phyloP scores from a whole-genome alignment of 1,140 invertebrate genomes.

The Orussus abietinus region DNA sequence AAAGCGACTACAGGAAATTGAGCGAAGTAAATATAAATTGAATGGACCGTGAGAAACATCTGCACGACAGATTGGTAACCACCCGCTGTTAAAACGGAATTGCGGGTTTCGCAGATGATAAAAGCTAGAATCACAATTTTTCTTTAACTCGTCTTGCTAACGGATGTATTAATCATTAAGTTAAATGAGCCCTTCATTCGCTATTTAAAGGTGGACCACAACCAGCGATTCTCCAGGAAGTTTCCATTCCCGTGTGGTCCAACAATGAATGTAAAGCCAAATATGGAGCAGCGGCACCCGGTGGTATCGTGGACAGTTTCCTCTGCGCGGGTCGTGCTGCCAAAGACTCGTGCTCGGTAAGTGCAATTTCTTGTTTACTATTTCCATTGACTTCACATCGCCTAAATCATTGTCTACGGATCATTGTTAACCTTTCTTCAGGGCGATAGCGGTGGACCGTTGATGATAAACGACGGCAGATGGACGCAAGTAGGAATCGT shows the following conservation, averaged over 20 bases:
- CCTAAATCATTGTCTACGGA: not conserved
- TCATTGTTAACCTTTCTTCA: conserved; percentile 40
- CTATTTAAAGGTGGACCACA: conserved; percentile 67
- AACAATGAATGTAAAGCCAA: conserved; percentile 74
- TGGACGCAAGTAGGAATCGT: conserved; percentile 87
- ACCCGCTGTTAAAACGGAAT: no score
- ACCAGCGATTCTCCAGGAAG: conserved; percentile 75
- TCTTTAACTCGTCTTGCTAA: no score
- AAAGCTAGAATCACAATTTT: no score
- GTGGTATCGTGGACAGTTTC: conserved; percentile 83
- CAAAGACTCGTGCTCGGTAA: conserved; percentile 86
- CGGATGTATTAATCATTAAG: no score
- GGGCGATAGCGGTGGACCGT: conserved; percentile 89
- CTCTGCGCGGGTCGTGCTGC: conserved; percentile 77
- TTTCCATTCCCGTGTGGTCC: conserved; percentile 78
- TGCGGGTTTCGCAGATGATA: no score
- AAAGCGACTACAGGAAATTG: no score
- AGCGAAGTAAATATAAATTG: no score
- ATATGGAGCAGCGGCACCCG: conserved; percentile 80
- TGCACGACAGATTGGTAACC: no score
- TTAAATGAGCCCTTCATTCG: no score
- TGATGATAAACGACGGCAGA: conserved; percentile 75
- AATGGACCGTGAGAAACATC: no score
- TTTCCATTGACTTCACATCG: not conserved
- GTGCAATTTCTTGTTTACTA: conserved; percentile 32